Evolutionary conservation across 2,797 vertebrate species (phyloP), one percentile per base, ranked within the genome.

Genomic region (Lagothrix lagotricha): DNA sequence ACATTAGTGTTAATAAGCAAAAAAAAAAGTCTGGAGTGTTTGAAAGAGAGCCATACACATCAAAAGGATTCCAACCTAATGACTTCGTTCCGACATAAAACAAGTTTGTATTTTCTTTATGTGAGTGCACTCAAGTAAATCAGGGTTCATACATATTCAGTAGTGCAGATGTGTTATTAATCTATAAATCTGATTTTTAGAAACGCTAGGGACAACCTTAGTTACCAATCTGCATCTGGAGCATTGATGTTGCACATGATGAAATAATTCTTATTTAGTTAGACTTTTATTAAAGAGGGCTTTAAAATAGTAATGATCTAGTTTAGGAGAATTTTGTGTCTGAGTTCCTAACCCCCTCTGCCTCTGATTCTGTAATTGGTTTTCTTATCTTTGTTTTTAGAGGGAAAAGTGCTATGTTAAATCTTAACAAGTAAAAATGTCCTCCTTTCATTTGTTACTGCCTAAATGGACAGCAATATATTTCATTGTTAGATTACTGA

Each of bases 371-470:
- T 83, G 11, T 90, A 90, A 67, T 70, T 76, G 76, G 8, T 95
- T 89, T 91, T 54, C 41, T 88, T 67, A 54, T 85, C 46, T 96
- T 81, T 96, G 33, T 91, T 96, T 97, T 96, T n/a, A 96, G 70
- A 81, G 73, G 33, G 33, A 14, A 88, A 94, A 96, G 64, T 93
- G 58, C 4, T 64, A 0, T 90, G 22, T 91, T 96, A 75, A 93
- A 82, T 90, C 19, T 64, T 82, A 93, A 89, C 50, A 46, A 72
- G 50, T 28, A 91, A 88, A 97, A 97, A 76, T 81, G 24, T 52
- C 52, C 96, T 67, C 28, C 73, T 94, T 82, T 81, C 24, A 73
- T 57, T 90, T 92, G 15, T 87, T 86, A 20, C 28, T 95, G 50
- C 67, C 30, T 88, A 54, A 54, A 61, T 57, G n/a, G 82, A 48